Base-by-base conservation (phyloP, 2,113 vertebrate species). In the Todiramphus chloris region DNA sequence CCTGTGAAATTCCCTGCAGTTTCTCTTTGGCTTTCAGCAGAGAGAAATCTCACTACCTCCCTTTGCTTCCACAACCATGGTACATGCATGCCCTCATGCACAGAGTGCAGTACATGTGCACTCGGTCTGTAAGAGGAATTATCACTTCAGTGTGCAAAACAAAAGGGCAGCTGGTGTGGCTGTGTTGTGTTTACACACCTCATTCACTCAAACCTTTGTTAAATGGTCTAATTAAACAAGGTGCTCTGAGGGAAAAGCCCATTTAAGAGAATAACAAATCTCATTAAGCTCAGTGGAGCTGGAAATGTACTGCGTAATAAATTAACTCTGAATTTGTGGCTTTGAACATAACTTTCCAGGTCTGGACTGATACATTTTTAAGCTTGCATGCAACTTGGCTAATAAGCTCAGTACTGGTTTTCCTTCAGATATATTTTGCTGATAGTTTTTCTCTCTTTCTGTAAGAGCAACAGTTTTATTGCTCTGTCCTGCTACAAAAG, bases 201-300 rank as follows among this genome's bases (percentile, higher is more conserved):
- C 55, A 7, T 62, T 77, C 93, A 76, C 48, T 21, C 67, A 90
- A 85, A 86, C 87, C 67, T 76, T 53, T 76, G 62, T 62, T 93
- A 95, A 91, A 95, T 53, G 63, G 28, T 58, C 89, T 96, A 90
- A 93, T 79, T 70, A 96, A 83, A 94, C n/a, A 85, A 87, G 81
- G 78, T 90, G 87, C 81, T 96, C 35, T 59, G 67, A 91, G 75
- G 70, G 44, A 62, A 96, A 96, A 96, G 75, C 70, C 91, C 62
- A 64, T 95, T 94, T 96, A 96, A 48, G 74, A 95, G 77, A 89
- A 58, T 91, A 95, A 93, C 81, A 93, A 94, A 93, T 79, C 89
- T 69, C 74, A 90, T 95, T 96, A 96, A 80, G 82, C 74, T 91
- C 87, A 79, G 83, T 48, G 63, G 63, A 91, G 70, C 89, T 95